These are phyloP conservation scores for Melanotus villosus DNA, from an alignment of 2,888 invertebrate species.

Conservation along the genomic window DNA sequence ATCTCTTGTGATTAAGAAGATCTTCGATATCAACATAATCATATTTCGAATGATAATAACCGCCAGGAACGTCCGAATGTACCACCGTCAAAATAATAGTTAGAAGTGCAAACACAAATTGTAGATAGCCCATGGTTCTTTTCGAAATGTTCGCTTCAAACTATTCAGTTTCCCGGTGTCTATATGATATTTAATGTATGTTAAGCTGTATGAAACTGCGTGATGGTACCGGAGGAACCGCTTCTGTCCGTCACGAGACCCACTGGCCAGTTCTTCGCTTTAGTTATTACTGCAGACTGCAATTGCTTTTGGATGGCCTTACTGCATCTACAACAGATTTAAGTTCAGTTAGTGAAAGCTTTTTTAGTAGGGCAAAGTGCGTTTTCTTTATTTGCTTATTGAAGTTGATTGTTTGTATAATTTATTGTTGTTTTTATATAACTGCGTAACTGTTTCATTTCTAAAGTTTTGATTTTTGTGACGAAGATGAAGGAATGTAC, in stretches of 20 bases:
- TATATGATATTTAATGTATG: background rate
- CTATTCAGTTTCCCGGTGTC: background rate
- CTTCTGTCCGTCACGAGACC: constrained; percentile 5
- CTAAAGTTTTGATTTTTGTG: too few relatives aligned
- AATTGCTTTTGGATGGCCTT: background rate
- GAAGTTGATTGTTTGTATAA: too few relatives aligned
- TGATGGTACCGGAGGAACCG: constrained; percentile 16
- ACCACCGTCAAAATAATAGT: background rate
- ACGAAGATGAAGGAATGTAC: too few relatives aligned
- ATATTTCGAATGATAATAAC: constrained; percentile 72
- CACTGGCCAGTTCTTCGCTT: constrained; percentile 8
- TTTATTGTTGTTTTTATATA: too few relatives aligned
- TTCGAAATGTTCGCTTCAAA: constrained; percentile 21
- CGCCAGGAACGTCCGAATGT: constrained; percentile 53
- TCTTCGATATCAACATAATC: constrained; percentile 80
- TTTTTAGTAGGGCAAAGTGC: background rate
- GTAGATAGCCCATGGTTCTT: constrained; percentile 17
- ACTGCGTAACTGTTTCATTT: too few relatives aligned
- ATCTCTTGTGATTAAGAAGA: constrained; percentile 77
- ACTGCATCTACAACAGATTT: constrained; percentile 22
- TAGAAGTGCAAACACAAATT: constrained; percentile 19
- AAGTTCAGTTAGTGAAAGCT: background rate
- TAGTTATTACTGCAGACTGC: background rate
- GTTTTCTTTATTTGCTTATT: too few relatives aligned
- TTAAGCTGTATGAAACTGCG: constrained; percentile 4